Percentiles rank a stretch among this genome's conserved stretches.
Evolutionary conservation across 2,797 vertebrate species (phyloP).

Genomic region (Atherinosoma microstoma): DNA sequence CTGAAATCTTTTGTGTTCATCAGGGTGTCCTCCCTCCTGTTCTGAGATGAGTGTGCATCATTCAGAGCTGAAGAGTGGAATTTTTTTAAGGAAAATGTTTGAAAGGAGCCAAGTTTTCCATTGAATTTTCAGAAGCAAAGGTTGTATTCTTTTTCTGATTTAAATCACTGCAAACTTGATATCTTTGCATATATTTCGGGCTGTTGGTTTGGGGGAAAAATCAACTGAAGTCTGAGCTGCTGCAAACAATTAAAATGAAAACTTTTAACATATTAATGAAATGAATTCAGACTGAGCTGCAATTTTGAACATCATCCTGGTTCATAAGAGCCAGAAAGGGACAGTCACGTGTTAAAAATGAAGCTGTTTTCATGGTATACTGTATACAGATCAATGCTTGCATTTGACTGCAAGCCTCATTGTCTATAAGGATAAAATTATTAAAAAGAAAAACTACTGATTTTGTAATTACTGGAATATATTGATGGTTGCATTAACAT

Average conservation of each 20-base stretch:
- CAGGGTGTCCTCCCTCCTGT: slow-evolving; percentile 7
- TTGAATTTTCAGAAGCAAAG: background rate
- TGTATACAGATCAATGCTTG: slow-evolving; percentile 38
- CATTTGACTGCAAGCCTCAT: slow-evolving; percentile 52
- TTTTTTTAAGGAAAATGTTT: background rate
- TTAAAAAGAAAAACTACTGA: slow-evolving; percentile 78
- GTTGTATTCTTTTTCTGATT: background rate
- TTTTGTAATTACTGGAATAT: slow-evolving; percentile 86
- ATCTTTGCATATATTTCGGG: background rate
- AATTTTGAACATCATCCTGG: slow-evolving; percentile 11
- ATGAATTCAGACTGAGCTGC: slow-evolving; percentile 4
- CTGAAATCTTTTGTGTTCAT: slow-evolving; percentile 1
- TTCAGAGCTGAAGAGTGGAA: background rate
- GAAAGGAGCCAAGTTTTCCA: slow-evolving; percentile 11
- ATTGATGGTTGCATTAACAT: slow-evolving; percentile 84
- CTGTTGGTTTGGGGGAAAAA: background rate
- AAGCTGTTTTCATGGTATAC: slow-evolving; percentile 30
- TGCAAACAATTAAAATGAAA: slow-evolving; percentile 7
- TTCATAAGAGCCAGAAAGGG: slow-evolving; percentile 37
- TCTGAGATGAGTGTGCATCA: slow-evolving; percentile 1
- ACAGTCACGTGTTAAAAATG: slow-evolving; percentile 31
- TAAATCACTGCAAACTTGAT: background rate
- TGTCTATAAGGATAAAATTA: slow-evolving; percentile 59
- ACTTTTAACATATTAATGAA: slow-evolving; percentile 5
- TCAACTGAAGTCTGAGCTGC: slow-evolving; percentile 9